Conservation (phyloP, 2,113 vertebrate genomes). For the Dolichallabes microphthalmus region DNA sequence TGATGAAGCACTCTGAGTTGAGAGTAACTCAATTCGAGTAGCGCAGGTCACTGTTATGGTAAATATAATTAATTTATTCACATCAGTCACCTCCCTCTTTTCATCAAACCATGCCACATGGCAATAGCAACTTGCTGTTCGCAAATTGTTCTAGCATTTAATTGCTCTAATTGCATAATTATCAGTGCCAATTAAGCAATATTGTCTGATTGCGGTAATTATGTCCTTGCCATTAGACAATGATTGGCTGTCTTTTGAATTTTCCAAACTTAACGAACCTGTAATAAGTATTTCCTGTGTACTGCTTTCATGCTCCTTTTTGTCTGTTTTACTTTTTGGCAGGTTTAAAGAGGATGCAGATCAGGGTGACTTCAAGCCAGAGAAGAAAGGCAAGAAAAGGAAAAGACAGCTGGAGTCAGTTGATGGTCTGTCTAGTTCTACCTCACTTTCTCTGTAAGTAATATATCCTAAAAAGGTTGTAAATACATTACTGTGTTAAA, state of each 20-base stretch:
- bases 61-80: slow-evolving; percentile 58
- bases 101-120: slow-evolving; percentile 49
- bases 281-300: slow-evolving; percentile 23
- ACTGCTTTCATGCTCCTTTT: neutral
- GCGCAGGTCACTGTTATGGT: slow-evolving; percentile 32
- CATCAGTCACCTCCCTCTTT: slow-evolving; percentile 40
- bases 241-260: slow-evolving; percentile 45
- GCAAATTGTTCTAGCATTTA: slow-evolving; percentile 56
- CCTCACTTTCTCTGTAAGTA: slow-evolving; percentile 42
- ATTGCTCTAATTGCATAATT: slow-evolving; percentile 66
- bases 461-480: neutral
- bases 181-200: slow-evolving; percentile 54
- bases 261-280: slow-evolving; percentile 27
- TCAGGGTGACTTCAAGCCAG: slow-evolving; percentile 58
- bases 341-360: slow-evolving; percentile 46
- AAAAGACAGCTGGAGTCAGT: slow-evolving; percentile 61
- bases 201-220: slow-evolving; percentile 64
- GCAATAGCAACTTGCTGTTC: slow-evolving; percentile 52
- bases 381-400: slow-evolving; percentile 64
- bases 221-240: slow-evolving; percentile 63
- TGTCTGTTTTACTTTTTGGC: neutral
- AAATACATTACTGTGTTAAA: neutral
- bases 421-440: neutral
- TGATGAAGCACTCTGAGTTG: slow-evolving; percentile 6
- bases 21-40: slow-evolving; percentile 40